Evolutionary conservation across 2,113 vertebrate species (phyloP).

Genomic region (Paramormyrops kingsleyae): DNA sequence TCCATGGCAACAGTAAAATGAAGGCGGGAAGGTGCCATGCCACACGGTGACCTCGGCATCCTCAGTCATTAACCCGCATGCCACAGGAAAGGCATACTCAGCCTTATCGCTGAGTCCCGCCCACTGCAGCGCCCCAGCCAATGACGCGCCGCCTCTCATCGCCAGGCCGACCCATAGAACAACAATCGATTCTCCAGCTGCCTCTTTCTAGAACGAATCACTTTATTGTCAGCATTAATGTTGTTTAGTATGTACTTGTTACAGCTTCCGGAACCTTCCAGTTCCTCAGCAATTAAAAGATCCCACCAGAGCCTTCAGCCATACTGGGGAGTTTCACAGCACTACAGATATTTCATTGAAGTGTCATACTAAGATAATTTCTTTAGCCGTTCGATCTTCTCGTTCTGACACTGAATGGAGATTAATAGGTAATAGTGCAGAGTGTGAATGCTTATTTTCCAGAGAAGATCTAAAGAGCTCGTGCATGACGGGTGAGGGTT

Average conservation of each 20-base stretch:
- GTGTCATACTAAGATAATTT: not conserved
- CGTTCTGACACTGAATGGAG: not conserved
- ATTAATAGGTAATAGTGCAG: not conserved
- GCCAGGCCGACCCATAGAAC: not conserved
- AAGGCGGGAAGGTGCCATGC: not conserved
- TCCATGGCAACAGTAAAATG: slow-evolving; percentile 20
- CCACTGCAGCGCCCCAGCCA: not conserved
- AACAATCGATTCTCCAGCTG: not conserved
- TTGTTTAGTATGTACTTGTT: not conserved
- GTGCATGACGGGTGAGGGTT: not conserved
- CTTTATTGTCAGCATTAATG: not conserved
- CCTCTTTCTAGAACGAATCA: slow-evolving; percentile 13
- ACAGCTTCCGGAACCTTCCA: not conserved
- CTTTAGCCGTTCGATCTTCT: not conserved
- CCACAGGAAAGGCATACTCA: not conserved
- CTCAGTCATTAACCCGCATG: slow-evolving; percentile 11
- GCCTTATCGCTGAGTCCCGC: not conserved
- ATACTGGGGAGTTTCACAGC: not conserved
- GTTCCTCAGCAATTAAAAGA: not conserved
- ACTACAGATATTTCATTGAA: not conserved
- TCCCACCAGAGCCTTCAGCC: not conserved
- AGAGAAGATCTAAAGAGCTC: not conserved
- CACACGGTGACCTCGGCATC: not conserved
- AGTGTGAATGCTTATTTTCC: not conserved
- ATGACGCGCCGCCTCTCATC: not conserved